A percentile compares a stretch with the other conserved stretches of the same genome.
phyloP scores from a whole-genome alignment of 2,888 invertebrate species.

The Carabus problematicus region DNA sequence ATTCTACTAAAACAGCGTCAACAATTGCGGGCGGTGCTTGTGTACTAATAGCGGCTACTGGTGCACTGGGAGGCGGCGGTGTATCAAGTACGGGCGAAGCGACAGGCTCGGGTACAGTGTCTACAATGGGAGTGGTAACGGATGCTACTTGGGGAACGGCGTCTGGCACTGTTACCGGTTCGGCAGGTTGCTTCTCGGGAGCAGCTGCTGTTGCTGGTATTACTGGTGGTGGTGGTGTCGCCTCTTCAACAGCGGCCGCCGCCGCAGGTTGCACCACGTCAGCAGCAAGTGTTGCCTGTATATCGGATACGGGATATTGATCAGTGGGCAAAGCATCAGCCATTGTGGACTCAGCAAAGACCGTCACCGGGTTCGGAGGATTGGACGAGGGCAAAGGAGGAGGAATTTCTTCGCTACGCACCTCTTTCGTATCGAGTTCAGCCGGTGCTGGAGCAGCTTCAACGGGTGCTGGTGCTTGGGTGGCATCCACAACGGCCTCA shows the following conservation, averaged over 20 bases:
- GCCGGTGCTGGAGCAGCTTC: conserved; percentile 46
- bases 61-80: conserved; percentile 36
- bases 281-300: conserved; percentile 42
- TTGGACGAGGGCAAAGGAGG: conserved; percentile 77
- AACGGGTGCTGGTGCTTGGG: conserved; percentile 46
- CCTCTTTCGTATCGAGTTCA: conserved; percentile 56
- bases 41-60: conserved; percentile 20
- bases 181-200: conserved; percentile 34
- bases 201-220: conserved; percentile 30
- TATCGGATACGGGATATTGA: conserved; percentile 41
- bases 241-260: conserved; percentile 13
- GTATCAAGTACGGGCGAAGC: conserved; percentile 29
- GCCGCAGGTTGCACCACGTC: conserved; percentile 44
- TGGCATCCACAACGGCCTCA: conserved; percentile 10
- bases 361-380: conserved; percentile 78
- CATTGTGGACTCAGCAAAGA: conserved; percentile 75
- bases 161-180: conserved; percentile 25
- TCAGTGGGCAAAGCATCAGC: conserved; percentile 58
- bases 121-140: conserved; percentile 35
- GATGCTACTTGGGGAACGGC: conserved; percentile 42
- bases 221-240: conserved; percentile 10
- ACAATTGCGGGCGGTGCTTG: conserved; percentile 12
- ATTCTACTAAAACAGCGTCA: conserved; percentile 9
- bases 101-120: conserved; percentile 37
- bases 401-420: conserved; percentile 72